phyloP scores from a whole-genome alignment of 2,113 vertebrate genomes.

The Mastomys natalensis region DNA sequence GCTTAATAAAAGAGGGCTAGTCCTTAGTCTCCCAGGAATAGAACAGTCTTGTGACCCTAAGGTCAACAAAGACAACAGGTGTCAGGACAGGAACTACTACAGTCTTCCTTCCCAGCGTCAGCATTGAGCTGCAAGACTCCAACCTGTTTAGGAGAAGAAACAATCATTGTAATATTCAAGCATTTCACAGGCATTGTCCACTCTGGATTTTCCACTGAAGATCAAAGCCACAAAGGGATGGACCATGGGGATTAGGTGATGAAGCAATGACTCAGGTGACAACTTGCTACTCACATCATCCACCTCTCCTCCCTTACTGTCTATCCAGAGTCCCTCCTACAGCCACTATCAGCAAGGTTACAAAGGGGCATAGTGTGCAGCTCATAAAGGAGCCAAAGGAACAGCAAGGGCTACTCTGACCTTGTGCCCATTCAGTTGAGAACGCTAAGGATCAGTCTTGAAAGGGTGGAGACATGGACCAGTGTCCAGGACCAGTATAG shows the following conservation, averaged over 20 bases:
- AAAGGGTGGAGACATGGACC: neutral
- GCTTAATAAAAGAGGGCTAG: neutral
- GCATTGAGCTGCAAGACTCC: neutral
- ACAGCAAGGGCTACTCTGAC: no score
- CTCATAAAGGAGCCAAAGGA: neutral
- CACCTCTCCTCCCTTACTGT: neutral
- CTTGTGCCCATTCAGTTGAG: neutral
- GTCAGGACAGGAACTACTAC: fast-evolving
- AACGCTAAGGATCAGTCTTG: neutral
- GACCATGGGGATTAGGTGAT: neutral
- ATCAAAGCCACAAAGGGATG: neutral
- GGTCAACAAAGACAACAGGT: fast-evolving
- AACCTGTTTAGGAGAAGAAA: neutral
- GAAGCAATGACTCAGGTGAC: neutral
- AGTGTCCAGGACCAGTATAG: neutral
- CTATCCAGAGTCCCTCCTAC: neutral
- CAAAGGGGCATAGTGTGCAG: neutral
- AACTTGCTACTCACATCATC: neutral
- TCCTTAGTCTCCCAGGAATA: neutral
- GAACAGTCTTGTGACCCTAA: neutral
- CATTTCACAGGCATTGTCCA: neutral
- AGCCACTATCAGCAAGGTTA: neutral
- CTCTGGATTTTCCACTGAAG: neutral
- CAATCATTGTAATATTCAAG: fast-evolving
- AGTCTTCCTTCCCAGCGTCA: neutral